A percentile compares a stretch with the other conserved stretches of the same genome.
These are phyloP conservation scores for Falco berigora DNA, from an alignment of 2,797 vertebrate species.

Conservation along the genomic window DNA sequence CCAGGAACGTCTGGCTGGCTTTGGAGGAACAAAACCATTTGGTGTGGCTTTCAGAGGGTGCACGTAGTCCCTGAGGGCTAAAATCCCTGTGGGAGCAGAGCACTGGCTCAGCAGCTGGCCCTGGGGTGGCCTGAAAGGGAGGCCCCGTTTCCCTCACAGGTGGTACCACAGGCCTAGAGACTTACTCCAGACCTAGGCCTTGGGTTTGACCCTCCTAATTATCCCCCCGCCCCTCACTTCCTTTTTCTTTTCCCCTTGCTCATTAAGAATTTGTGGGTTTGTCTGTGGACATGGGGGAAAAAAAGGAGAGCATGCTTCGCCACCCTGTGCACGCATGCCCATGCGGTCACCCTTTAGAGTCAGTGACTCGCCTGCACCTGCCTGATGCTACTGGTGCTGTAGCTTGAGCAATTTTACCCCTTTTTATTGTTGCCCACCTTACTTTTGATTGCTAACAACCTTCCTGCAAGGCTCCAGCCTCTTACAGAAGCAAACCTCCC, in stretches of 20 bases:
- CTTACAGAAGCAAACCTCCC: neutral
- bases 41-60: neutral
- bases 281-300: neutral
- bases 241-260: neutral
- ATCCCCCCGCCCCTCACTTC: fast-evolving
- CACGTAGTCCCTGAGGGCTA: neutral
- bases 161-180: neutral
- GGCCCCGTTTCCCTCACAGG: neutral
- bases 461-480: neutral
- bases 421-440: neutral
- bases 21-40: neutral
- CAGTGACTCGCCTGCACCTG: neutral
- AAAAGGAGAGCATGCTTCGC: fast-evolving
- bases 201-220: neutral
- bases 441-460: neutral
- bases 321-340: fast-evolving
- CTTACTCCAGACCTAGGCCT: neutral
- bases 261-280: neutral
- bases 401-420: neutral
- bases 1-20: neutral
- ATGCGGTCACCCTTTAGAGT: neutral
- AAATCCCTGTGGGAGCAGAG: neutral
- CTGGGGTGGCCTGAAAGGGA: neutral
- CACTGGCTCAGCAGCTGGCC: neutral
- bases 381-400: neutral